These are phyloP conservation scores for Rhopalosiphum nymphaeae DNA, from an alignment of 2,888 invertebrate species.

Conservation along the genomic window DNA sequence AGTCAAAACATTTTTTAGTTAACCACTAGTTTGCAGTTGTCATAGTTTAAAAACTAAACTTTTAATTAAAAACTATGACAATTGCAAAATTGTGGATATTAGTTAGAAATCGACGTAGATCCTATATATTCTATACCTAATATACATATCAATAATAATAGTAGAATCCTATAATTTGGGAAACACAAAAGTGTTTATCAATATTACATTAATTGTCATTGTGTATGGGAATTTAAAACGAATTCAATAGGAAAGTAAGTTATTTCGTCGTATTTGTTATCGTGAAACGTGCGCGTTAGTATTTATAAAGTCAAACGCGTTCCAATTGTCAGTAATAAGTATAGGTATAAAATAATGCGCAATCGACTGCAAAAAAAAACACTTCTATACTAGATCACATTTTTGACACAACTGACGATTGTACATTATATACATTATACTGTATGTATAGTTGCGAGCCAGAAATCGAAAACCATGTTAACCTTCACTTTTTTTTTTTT, in stretches of 20 bases:
- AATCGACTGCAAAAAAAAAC: neutral
- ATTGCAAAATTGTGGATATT: neutral
- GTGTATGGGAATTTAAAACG: neutral
- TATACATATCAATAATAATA: no score
- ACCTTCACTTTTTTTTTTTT: neutral
- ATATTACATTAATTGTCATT: neutral
- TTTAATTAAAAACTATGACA: no score
- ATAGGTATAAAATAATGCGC: neutral
- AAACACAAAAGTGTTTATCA: neutral
- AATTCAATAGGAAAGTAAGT: neutral
- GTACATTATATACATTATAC: neutral
- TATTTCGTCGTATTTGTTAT: neutral
- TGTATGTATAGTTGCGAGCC: neutral
- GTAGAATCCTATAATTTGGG: neutral
- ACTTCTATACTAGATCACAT: neutral
- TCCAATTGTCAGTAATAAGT: neutral
- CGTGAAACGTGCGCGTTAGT: neutral
- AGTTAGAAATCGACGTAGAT: neutral
- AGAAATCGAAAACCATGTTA: neutral
- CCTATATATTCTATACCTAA: neutral
- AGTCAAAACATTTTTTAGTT: neutral
- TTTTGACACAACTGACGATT: neutral
- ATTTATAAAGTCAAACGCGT: neutral
- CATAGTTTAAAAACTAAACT: no score
- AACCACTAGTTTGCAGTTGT: neutral